Evolutionary conservation across 2,888 invertebrate genomes (phyloP), one percentile per base, ranked within the genome.

Genomic region (Criorhina ranunculi): DNA sequence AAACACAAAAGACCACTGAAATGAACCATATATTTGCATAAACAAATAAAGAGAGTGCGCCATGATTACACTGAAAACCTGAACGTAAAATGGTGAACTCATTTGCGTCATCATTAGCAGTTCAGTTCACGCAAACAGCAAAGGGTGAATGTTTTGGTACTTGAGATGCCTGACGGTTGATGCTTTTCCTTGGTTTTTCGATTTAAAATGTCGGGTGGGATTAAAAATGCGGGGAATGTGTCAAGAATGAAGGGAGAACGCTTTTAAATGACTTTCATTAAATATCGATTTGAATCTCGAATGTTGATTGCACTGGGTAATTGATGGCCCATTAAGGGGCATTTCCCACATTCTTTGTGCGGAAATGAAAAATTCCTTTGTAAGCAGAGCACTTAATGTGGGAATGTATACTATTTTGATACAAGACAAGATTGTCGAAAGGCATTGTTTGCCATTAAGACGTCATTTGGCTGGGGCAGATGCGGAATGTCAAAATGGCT

Each of bases 101-200:
- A 78, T 83, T 83, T 83, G 78, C 73, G 82, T 42, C 73, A 66
- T 82, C 78, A 83, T 75, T 73, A 77, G 77, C 81, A 66, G 37
- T 15, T 3, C 12, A 29, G 9, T 7, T n/a, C n/a, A 5, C 12
- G 9, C 8, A 0, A 37, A 40, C 29, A n/a, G 19, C 33, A 17
- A 70, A 66, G 46, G 57, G 44, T 46, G 29, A 7, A 24, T 42
- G 6, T 19, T n/a, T 17, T 24, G 24, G 24, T 24, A 77, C 66
- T 77, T 60, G 46, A 66, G 60, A 59, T 70, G 51, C 66, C 70
- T 53, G n/a, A n/a, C n/a, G n/a, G n/a, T n/a, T n/a, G 2, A 5
- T 60, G 11, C 42, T 59, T 79, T 17, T 19, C 24, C 11, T 53
- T 9, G 49, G 35, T 33, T 33, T 29, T 33, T 76, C 70, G 62